Base-by-base conservation (phyloP, 1,140 invertebrate species). In the Amphibalanus amphitrite region DNA sequence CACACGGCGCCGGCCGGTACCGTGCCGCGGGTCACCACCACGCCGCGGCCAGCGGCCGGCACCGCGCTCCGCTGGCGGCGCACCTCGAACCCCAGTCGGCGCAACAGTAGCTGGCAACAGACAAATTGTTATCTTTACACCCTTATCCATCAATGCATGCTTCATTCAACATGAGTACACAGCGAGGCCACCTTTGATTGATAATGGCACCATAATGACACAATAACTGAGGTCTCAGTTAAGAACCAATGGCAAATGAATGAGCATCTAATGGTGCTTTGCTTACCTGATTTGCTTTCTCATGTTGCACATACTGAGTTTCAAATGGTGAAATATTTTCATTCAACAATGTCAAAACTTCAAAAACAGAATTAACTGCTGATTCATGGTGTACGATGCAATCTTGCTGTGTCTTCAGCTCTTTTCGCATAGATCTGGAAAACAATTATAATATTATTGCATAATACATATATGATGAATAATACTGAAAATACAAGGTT, bases 1-100 rank as follows among this genome's bases (percentile, higher is more conserved):
- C 79, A 78, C n/a, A 82, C 47, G 28, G 74, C 74, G 10, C 75
- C 75, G 30, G 74, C 67, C 23, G 75, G 73, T 29, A 80, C 74
- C 23, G 80, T 79, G 68, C 79, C 80, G 1, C 26, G 13, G 6
- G 28, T 59, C 47, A 59, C 47, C 13, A 59, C 47, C 47, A 59
- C 47, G 10, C 47, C 47, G 10, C 20, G 13, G 47, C 47, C 47
- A 20, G 47, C 47, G 6, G 10, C 47, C 13, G 47, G 47, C 47
- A 23, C 47, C 10, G 13, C 13, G 47, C 47, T 59, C 47, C 1
- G 47, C 47, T 59, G 47, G 1, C 47, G 47, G 47, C 47, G 47
- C 47, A 59, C 10, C 47, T 59, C 13, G 47, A 59, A 59, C 13
- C 47, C 47, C 13, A 59, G 47, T 20, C 47, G 47, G 10, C 10